A percentile compares a stretch with the other conserved stretches of the same genome.
phyloP scores from a whole-genome alignment of 1,140 invertebrate genomes.

The Saxidomus purpurata region DNA sequence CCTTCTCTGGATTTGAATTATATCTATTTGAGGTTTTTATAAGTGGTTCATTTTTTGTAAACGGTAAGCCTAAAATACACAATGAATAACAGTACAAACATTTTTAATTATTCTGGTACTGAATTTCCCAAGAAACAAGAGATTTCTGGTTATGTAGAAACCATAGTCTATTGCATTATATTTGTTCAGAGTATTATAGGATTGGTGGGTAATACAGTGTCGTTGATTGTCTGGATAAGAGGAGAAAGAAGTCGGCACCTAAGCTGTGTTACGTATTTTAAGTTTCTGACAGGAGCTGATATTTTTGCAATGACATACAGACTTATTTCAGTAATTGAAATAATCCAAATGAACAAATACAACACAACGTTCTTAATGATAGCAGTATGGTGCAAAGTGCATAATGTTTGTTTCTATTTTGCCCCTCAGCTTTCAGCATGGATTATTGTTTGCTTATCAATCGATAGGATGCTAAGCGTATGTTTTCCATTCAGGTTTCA shows the following conservation, averaged over 20 bases:
- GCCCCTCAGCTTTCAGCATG: not conserved
- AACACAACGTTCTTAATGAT: not conserved
- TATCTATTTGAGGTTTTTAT: no score
- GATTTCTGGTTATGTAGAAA: not conserved
- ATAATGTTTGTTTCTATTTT: not conserved
- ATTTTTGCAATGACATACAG: not conserved
- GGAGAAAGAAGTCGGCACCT: not conserved
- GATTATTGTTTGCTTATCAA: not conserved
- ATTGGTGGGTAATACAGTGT: not conserved
- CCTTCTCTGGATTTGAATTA: no score
- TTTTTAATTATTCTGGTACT: no score
- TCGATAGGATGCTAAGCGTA: not conserved
- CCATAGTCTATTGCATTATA: not conserved
- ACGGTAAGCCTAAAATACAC: no score
- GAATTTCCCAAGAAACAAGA: no score
- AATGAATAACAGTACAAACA: no score
- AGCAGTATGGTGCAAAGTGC: not conserved
- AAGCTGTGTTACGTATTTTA: not conserved
- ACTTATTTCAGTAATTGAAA: not conserved
- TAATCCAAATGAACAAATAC: not conserved
- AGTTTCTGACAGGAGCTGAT: not conserved
- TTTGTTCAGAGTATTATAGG: not conserved
- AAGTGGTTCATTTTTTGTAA: no score
- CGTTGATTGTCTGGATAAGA: not conserved
- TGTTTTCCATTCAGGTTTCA: not conserved